These are phyloP conservation scores for Paedocypris micromegethes DNA, from an alignment of 2,797 vertebrate species.

Conservation along the genomic window DNA sequence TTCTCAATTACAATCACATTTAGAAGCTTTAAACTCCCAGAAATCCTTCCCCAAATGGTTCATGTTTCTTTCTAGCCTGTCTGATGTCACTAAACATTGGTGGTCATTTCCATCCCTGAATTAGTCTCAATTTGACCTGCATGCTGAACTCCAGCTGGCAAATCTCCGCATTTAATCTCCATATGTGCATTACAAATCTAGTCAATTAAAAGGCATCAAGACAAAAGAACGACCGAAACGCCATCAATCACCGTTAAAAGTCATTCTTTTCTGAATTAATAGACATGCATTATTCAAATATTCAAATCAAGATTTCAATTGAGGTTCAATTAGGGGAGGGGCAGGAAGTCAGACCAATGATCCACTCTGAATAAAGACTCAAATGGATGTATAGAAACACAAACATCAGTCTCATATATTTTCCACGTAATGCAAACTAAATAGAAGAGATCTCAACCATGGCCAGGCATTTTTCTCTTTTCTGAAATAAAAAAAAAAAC, in stretches of 20 bases:
- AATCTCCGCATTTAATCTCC: slow-evolving; percentile 28
- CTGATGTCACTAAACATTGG: no score
- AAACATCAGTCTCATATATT: slow-evolving; percentile 2
- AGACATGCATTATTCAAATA: slow-evolving; percentile 22
- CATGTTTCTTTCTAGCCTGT: no score
- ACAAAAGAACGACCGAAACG: neutral
- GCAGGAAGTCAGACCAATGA: slow-evolving; percentile 8
- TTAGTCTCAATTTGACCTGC: neutral
- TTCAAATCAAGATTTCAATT: slow-evolving; percentile 1
- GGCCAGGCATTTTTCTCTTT: no score
- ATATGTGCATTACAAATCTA: slow-evolving; percentile 8
- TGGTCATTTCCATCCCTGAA: neutral
- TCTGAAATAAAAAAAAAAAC: no score
- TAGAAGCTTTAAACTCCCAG: no score
- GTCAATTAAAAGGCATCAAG: slow-evolving; percentile 31
- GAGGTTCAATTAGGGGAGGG: slow-evolving; percentile 14
- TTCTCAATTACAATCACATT: no score
- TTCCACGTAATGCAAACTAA: neutral
- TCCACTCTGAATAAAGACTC: neutral
- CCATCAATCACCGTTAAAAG: slow-evolving; percentile 12
- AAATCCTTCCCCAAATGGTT: no score
- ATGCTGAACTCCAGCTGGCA: slow-evolving; percentile 9
- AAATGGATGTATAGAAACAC: slow-evolving; percentile 21
- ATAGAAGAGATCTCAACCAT: no score
- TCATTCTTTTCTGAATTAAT: slow-evolving; percentile 18